These are phyloP conservation scores for human (Homo sapiens) DNA, from an alignment of 2,113 vertebrate species.

Conservation along the genomic window GRCh38 chr17:42857501-42858000, in stretches of 20 bases:
- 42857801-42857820: neutral
- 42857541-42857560: neutral
- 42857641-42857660: neutral
- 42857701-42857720: neutral
- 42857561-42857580: neutral
- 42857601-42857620: neutral
- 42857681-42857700: neutral
- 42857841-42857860: neutral
- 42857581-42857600: neutral
- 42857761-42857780: neutral
- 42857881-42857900: neutral
- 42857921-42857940: neutral
- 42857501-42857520: neutral
- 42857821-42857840: neutral
- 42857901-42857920: neutral
- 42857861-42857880: neutral
- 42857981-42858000: neutral
- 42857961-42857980: neutral
- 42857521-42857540: neutral
- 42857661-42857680: neutral
- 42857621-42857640: neutral
- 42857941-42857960: neutral
- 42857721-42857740: neutral
- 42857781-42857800: neutral
- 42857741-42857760: neutral